A percentile compares a stretch with the other conserved stretches of the same genome.
phyloP scores from a whole-genome alignment of 2,797 vertebrate species.

The Notolepis coatsorum region DNA sequence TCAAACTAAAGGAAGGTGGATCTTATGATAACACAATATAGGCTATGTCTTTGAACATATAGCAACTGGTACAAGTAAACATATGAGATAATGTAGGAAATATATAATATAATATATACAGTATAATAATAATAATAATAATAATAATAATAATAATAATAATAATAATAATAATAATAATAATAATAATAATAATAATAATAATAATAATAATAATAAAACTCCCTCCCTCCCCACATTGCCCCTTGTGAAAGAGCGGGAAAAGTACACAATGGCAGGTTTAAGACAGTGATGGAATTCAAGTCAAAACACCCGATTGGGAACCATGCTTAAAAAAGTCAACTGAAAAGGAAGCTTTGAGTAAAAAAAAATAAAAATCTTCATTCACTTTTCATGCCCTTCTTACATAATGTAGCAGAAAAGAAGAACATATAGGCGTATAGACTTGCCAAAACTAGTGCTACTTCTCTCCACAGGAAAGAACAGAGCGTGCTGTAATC shows the following conservation, averaged over 20 bases:
- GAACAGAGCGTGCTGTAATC: slow-evolving; percentile 62
- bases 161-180: neutral
- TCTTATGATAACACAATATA: slow-evolving; percentile 9
- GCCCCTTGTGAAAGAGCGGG: neutral
- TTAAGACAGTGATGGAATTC: slow-evolving; percentile 12
- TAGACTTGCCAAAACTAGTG: slow-evolving; percentile 32
- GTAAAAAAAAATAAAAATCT: slow-evolving; percentile 38
- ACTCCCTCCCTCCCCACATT: neutral
- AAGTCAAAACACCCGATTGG: slow-evolving; percentile 16
- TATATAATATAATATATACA: slow-evolving; percentile 23
- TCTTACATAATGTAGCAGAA: slow-evolving; percentile 39
- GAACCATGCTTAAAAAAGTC: slow-evolving; percentile 29
- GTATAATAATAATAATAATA: too few species aligned
- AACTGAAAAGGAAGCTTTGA: slow-evolving; percentile 32
- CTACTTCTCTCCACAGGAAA: slow-evolving; percentile 27
- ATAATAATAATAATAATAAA: neutral
- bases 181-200: neutral
- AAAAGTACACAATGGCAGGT: slow-evolving; percentile 27
- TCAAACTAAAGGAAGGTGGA: slow-evolving; percentile 10
- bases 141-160: neutral
- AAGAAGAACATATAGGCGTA: slow-evolving; percentile 42
- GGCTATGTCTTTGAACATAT: slow-evolving; percentile 18
- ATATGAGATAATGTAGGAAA: slow-evolving; percentile 45
- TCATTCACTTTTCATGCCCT: slow-evolving; percentile 36
- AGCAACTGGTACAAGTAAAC: slow-evolving; percentile 32